These are phyloP conservation scores for Cataglyphis hispanica DNA, from an alignment of 1,140 invertebrate species.

Conservation along the genomic window DNA sequence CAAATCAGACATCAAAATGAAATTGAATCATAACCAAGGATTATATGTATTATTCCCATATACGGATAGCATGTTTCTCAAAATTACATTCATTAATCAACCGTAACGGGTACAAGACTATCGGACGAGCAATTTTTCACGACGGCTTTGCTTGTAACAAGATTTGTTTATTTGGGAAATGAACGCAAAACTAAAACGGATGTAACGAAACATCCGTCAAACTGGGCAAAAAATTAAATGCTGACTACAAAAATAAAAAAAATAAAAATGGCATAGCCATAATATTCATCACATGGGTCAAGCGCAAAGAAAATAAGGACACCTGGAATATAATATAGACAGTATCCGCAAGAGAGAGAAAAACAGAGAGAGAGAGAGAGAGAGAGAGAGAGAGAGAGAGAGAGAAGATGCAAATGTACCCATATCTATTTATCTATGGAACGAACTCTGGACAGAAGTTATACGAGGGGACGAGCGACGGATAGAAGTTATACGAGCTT, in stretches of 20 bases:
- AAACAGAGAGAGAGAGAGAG: no score
- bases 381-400: no score
- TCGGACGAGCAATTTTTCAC: slow-evolving; percentile 32
- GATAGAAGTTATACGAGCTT: slow-evolving; percentile 58
- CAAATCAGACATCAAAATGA: slow-evolving; percentile 47
- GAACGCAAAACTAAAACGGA: slow-evolving; percentile 6
- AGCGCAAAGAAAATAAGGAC: slow-evolving; percentile 9
- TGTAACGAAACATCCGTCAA: slow-evolving; percentile 31
- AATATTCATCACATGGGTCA: neutral
- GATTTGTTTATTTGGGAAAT: slow-evolving; percentile 29
- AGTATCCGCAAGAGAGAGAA: neutral
- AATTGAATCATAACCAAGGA: slow-evolving; percentile 12
- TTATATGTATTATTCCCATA: slow-evolving; percentile 25
- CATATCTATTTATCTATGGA: slow-evolving; percentile 27
- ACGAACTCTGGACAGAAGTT: slow-evolving; percentile 63
- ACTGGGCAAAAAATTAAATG: slow-evolving; percentile 9
- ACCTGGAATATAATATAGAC: slow-evolving; percentile 16
- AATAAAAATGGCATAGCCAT: neutral
- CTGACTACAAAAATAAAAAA: no score
- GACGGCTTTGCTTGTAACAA: neutral
- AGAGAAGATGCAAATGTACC: slow-evolving; percentile 25
- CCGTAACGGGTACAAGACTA: neutral
- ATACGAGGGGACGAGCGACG: slow-evolving; percentile 35
- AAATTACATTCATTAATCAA: slow-evolving; percentile 42
- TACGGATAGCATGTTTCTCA: neutral